Evolutionary conservation across 1,140 invertebrate genomes (phyloP), one percentile per base, ranked within the genome.

Genomic region (Drosophila prosaltans): DNA sequence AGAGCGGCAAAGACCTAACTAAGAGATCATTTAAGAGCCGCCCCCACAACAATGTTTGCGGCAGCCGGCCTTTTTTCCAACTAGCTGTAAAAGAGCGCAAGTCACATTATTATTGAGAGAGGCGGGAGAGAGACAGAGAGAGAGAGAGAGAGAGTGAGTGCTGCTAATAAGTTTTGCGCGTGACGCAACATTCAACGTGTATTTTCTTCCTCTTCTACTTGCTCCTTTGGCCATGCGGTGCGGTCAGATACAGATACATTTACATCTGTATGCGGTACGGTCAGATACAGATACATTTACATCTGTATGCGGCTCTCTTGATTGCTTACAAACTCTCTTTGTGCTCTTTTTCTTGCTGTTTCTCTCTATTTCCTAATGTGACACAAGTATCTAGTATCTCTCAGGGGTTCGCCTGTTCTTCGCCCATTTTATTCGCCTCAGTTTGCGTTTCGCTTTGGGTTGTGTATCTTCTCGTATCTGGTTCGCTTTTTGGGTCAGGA

Each of bases 371-470:
- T 36, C 32, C 1, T 32, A 36, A 24, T 21, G 16, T 39, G 28
- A 24, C 48, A 54, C 32, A 36, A 36, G 32, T 36, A 48, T 48
- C 21, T 26, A 24, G 21, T 51, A 51, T 11, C 16, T 58, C 48
- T 58, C 48, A 51, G 65, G 79, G 83, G 83, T 80, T 83, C 73
- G 80, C 48, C 16, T 41, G 76, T 83, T 86, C 83, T 86, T 85
- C 72, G 67, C 65, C 64, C 65, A 63, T 84, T 73, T 65, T 54
- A 45, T 69, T 67, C 40, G 74, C 61, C 81, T 85, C 83, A 91
- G 89, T 91, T 91, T 86, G 89, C 77, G 75, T 91, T 91, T 91
- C 80, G 90, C 84, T 91, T 91, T 91, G 89, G 89, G 84, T 91
- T 86, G 90, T 90, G 78, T 80, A 84, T 81, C 90, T 76, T 74